These are phyloP conservation scores for Sebastes nivosus DNA, from an alignment of 2,797 vertebrate genomes.

Conservation along the genomic window DNA sequence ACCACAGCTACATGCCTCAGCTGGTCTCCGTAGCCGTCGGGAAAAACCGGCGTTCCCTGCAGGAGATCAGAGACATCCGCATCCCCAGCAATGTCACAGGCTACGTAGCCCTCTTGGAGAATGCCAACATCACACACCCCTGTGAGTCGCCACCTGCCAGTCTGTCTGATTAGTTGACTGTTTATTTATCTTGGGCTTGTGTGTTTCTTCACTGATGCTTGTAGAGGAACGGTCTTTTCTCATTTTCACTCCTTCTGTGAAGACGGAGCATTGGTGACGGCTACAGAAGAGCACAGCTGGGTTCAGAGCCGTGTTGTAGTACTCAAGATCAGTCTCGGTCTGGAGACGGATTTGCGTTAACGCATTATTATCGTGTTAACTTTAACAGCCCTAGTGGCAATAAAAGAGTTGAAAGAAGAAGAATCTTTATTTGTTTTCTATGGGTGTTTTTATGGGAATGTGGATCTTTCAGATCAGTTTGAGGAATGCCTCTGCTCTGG, in stretches of 20 bases:
- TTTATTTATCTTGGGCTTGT: not conserved
- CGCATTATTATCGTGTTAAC: too few species aligned
- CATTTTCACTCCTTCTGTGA: not conserved
- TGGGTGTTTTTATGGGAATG: too few species aligned
- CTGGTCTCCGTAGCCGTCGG: slow-evolving; percentile 95
- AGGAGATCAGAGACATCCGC: slow-evolving; percentile 95
- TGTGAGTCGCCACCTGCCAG: slow-evolving; percentile 85
- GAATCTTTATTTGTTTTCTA: too few species aligned
- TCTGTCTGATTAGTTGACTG: not conserved
- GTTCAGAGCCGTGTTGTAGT: not conserved
- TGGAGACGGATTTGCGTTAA: too few species aligned
- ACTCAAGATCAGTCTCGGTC: too few species aligned
- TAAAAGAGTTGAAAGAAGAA: too few species aligned
- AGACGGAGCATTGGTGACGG: not conserved
- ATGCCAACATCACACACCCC: slow-evolving; percentile 94
- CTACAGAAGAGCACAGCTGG: not conserved
- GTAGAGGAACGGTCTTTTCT: not conserved
- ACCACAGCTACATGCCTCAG: slow-evolving; percentile 99
- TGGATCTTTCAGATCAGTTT: too few species aligned
- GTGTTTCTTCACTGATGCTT: not conserved
- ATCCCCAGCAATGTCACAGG: slow-evolving; percentile 97
- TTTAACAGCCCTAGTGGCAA: too few species aligned
- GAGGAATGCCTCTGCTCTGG: too few species aligned
- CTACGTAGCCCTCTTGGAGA: slow-evolving; percentile 95
- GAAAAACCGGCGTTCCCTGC: slow-evolving; percentile 88